Evolutionary conservation across 2,797 vertebrate genomes (phyloP).

Genomic region (Hoplostethus mediterraneus): DNA sequence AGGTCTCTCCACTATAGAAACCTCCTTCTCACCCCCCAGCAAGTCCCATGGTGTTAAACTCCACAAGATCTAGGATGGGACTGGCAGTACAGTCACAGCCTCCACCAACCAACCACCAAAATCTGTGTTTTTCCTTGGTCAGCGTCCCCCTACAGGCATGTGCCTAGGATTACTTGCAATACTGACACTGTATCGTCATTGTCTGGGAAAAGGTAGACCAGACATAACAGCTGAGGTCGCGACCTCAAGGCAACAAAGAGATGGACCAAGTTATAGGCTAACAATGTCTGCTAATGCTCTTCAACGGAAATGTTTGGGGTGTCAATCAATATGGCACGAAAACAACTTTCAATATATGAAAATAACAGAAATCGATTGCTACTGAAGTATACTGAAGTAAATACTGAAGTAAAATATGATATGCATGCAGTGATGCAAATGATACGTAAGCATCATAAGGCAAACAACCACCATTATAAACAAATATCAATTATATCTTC

Average conservation of each 20-base stretch:
- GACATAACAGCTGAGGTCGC: not conserved
- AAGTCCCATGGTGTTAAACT: too few species aligned
- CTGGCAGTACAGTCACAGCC: too few species aligned
- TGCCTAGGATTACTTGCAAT: not conserved
- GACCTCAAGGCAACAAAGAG: not conserved
- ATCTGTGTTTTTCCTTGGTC: not conserved
- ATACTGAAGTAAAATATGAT: not conserved
- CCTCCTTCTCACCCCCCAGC: too few species aligned
- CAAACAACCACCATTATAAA: not conserved
- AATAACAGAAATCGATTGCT: too few species aligned
- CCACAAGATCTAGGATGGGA: too few species aligned
- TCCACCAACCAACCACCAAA: not conserved
- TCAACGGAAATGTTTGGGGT: not conserved
- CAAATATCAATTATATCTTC: not conserved
- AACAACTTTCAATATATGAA: not conserved
- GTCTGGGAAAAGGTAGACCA: too few species aligned
- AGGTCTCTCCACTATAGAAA: too few species aligned
- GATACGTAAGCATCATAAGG: not conserved
- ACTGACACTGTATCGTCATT: too few species aligned
- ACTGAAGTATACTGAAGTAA: not conserved
- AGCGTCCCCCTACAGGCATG: not conserved
- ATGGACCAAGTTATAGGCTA: not conserved
- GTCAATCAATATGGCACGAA: not conserved
- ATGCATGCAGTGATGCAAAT: slow-evolving; percentile 5
- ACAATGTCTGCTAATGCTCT: not conserved